Percentiles rank a stretch among this genome's conserved stretches.
phyloP scores from a whole-genome alignment of 2,113 vertebrate species.

The Gymnarchus niloticus region DNA sequence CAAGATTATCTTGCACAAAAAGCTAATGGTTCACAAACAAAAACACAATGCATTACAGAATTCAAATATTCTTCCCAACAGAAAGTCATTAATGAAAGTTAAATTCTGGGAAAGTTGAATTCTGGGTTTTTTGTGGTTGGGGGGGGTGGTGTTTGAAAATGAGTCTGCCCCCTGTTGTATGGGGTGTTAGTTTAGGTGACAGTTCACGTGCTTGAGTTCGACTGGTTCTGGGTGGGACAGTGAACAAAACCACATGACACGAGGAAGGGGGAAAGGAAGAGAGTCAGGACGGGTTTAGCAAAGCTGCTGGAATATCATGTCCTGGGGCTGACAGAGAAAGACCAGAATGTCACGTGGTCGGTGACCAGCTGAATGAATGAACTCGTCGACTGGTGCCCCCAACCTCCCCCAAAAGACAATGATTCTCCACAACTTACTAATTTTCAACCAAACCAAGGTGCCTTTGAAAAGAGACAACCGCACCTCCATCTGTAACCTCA shows the following conservation, averaged over 20 bases:
- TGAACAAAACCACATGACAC: too few species aligned
- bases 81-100: neutral
- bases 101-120: neutral
- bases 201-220: too few species aligned
- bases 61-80: neutral
- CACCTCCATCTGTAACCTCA: neutral
- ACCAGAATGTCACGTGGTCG: neutral
- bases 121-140: neutral
- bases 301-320: neutral
- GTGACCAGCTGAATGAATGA: neutral
- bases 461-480: neutral
- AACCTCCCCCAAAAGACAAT: neutral
- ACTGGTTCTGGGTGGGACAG: neutral
- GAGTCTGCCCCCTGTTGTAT: neutral
- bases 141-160: neutral
- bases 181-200: too few species aligned
- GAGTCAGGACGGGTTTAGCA: neutral
- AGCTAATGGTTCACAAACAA: neutral
- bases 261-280: neutral
- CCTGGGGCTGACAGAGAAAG: too few species aligned
- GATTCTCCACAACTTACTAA: neutral
- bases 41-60: neutral
- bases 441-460: neutral
- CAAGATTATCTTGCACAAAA: neutral
- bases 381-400: neutral